Conservation (phyloP, 2,888 invertebrate genomes). For the Geophilus truncorum region DNA sequence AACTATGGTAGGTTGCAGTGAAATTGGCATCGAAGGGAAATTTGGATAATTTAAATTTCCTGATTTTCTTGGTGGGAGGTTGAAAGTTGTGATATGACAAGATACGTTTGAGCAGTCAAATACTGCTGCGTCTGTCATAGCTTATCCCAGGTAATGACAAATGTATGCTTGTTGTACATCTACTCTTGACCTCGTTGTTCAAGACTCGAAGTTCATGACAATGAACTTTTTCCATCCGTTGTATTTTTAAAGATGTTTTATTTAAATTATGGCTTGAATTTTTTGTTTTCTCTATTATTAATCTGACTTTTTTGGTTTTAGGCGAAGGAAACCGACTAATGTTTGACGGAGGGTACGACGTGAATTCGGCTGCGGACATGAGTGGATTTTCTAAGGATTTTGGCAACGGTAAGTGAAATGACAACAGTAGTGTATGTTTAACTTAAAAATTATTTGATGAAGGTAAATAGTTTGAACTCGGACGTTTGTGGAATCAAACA, state of each 20-base stretch:
- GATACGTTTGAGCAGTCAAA: not conserved
- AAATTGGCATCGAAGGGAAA: not conserved
- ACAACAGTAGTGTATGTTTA: not conserved
- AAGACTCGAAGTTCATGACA: not conserved
- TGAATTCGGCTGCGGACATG: not conserved
- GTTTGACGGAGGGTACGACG: not conserved
- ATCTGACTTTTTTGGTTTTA: not conserved
- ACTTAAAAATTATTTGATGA: not conserved
- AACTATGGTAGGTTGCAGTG: not conserved
- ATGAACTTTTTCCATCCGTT: not conserved
- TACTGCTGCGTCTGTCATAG: not conserved
- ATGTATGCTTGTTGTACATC: not conserved
- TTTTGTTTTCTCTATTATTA: not conserved
- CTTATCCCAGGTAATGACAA: not conserved
- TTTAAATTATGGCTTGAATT: not conserved
- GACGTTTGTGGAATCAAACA: no score
- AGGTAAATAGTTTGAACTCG: not conserved
- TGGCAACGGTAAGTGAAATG: slow-evolving; percentile 11
- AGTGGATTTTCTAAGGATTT: not conserved
- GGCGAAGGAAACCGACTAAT: not conserved
- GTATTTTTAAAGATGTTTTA: not conserved
- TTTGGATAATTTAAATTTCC: not conserved
- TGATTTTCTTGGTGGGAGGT: not conserved
- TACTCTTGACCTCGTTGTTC: not conserved
- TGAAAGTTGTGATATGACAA: not conserved